Evolutionary conservation across 2,888 invertebrate species (phyloP), one percentile per base, ranked within the genome.

Genomic region (Blomia tropicalis): DNA sequence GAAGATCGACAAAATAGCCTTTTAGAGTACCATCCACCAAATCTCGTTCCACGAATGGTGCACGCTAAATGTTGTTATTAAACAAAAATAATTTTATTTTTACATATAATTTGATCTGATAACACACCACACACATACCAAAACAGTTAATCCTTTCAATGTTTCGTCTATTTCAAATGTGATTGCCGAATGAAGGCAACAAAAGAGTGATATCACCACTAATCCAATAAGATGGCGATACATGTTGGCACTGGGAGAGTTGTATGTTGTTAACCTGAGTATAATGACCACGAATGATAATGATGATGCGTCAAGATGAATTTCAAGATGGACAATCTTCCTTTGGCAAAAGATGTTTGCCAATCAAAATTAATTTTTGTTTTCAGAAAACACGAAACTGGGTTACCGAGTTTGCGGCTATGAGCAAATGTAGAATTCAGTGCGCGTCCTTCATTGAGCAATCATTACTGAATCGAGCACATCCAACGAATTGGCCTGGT

Each of bases 1-100:
- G 84, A 41, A 93, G 77, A 72, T 93, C 93, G 72, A 91, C 88
- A 75, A 89, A 90, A 73, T 89, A 93, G 59, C 93, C 93, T 71
- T 87, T 84, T 71, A 83, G 86, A 54, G 82, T 80, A 66, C 87
- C 85, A 71, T 87, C 86, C 59, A 83, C 14, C 14, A 14, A 60
- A 78, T 77, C 70, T 83, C 67, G 22, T 66, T 78, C 64, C 7
- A 58, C 62, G 31, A 58, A 62, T 30, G 62, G 62, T 29, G 58
- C 47, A n/a, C 60, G 47, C 60, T 60, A 30, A 17, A 11, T 56
- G 11, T 22, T 14, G 51, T 29, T n/a, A 17, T 27, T 3, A 41
- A 4, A 31, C 29, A 60, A 25, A 56, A 25, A 32, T 22, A 56
- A 41, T n/a, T n/a, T n/a, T n/a, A n/a, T n/a, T n/a, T n/a, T 41